Base-by-base conservation (phyloP, 2,888 invertebrate genomes). In the Microplitis manilae region DNA sequence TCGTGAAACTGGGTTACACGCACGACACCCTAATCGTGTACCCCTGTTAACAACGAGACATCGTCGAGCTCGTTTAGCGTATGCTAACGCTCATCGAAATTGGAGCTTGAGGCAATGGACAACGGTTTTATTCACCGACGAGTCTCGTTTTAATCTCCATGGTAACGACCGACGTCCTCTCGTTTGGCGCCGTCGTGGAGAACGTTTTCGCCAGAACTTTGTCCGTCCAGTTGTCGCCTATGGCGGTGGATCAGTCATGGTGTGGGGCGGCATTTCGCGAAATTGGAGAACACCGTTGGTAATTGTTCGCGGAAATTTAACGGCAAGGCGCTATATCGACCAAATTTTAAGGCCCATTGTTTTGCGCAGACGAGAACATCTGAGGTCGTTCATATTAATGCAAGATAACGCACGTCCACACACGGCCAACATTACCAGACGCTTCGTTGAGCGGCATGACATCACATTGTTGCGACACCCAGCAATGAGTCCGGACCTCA, bases 361-460 rank as follows among this genome's bases (percentile, higher is more conserved):
- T 20, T 39, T 80, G 41, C 75, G 71, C 13, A 8, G 8, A 1
- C 67, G 38, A 30, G 6, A 64, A 20, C 64, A 20, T 20, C 20
- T 20, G 20, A 20, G 20, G 41, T 17, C 15, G 15, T 76, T 80
- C 41, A 72, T 79, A 30, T 65, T 79, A 0, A 78, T 79, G 79
- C 81, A 79, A 15, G 79, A 80, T 64, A 81, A 80, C 61, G 79
- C 79, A 38, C 80, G 77, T 7, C 76, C 78, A 50, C 80, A 79
- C 38, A 70, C 67, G 9, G 80, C 79, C 15, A 68, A 13, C n/a
- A 17, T 74, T 1, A 78, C 79, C 5, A 65, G 80, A n/a, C 15
- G 69, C 2, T 81, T 78, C 73, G 61, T 79, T 1, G 20, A 62
- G 8, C 13, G 61, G 8, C 20, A 79, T 60, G 39, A 73, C 62